Base-by-base conservation (phyloP, 2,113 vertebrate genomes). In the Colistium nudipinnis region DNA sequence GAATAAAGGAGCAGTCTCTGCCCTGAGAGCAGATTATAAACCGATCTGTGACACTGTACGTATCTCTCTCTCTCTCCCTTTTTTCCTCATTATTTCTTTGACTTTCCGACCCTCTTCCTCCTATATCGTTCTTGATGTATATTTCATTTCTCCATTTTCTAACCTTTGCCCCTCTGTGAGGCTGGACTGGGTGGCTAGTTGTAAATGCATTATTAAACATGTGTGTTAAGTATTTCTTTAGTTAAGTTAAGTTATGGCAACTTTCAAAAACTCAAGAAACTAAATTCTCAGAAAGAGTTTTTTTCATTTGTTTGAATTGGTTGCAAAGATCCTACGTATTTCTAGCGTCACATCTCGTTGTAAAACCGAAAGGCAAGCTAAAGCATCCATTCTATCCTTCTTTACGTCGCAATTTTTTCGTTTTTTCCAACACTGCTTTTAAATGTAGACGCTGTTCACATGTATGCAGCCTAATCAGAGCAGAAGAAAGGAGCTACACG, bases 1-100 rank as follows among this genome's bases (percentile, higher is more conserved):
- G 76, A 81, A 88, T 85, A 82, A 87, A 74, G 67, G 76, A 87
- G 69, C 75, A 85, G 69, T 81, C 6, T n/a, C 19, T 62, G 72
- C 76, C 49, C 60, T 70, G 61, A 73, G 65, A 83, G 65, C 65
- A 80, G 84, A 84, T 85, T 84, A 86, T 74, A 8, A 55, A 55
- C 2, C 47, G 53, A 85, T 84, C 63, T 71, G 48, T 53, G 27
- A 45, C 52, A 20, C 56, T 51, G 24, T 61, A 20, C 70, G 2
- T 77, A 10, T 22, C 45, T 25, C 61, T 48, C 25, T 54, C 19
- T 55, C 4, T 60, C n/a, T 30, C 28, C 62, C 67, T 75, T 20
- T 83, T 67, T 35, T 19, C 57, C 36, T 77, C 27, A 25, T 55
- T 31, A 51, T 69, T 72, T 72, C 31, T 31, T 48, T 63, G 74